These are phyloP conservation scores for Sterna hirundo DNA, from an alignment of 2,113 vertebrate species.

Conservation along the genomic window DNA sequence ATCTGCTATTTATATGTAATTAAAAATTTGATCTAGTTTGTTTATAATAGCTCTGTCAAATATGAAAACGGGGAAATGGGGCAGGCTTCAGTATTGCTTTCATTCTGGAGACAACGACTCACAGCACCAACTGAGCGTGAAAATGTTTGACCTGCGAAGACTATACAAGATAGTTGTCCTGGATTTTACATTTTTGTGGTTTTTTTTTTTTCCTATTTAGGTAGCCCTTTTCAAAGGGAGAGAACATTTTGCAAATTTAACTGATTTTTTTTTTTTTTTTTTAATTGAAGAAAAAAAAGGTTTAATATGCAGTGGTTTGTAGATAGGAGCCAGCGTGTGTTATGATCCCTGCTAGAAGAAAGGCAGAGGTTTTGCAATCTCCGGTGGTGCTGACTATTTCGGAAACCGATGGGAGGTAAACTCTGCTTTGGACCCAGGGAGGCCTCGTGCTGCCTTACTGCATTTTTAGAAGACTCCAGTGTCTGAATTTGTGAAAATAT, in stretches of 20 bases:
- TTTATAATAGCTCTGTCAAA: neutral
- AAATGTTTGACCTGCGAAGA: neutral
- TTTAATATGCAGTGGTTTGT: neutral
- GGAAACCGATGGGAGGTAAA: neutral
- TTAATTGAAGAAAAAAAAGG: neutral
- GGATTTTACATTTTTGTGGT: neutral
- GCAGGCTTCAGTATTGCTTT: neutral
- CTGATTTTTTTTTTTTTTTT: neutral
- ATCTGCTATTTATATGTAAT: neutral
- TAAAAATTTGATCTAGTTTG: neutral
- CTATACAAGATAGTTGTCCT: neutral
- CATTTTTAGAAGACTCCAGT: neutral
- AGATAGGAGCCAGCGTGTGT: neutral
- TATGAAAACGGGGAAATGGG: neutral
- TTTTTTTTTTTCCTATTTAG: neutral
- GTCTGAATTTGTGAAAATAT: neutral
- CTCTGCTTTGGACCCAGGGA: too few relatives aligned
- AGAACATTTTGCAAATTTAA: neutral
- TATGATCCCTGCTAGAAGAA: neutral
- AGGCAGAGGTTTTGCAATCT: neutral
- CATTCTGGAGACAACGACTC: neutral
- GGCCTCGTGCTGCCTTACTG: fast-evolving
- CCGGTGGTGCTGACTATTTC: neutral
- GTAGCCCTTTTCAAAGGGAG: neutral
- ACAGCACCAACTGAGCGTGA: neutral